Conservation (phyloP, 2,797 vertebrate genomes). For the Kryptolebias ocellatus region DNA sequence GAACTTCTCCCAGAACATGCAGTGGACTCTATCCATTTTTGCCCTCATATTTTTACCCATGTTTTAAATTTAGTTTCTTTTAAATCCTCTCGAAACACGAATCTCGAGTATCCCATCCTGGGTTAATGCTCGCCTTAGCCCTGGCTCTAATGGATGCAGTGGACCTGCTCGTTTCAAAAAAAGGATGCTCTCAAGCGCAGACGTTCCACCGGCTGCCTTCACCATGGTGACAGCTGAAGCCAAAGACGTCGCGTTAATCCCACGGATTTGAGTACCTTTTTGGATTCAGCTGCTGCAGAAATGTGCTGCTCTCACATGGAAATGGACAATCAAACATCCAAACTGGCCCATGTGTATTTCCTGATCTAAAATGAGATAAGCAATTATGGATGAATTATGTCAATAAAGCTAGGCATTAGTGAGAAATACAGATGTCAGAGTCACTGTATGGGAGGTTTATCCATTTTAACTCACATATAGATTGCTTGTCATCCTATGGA, state of each 20-base stretch:
- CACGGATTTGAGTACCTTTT: constrained; percentile 64
- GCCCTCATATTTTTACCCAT: background rate
- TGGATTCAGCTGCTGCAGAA: constrained; percentile 42
- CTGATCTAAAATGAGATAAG: background rate
- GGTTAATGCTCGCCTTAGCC: constrained; percentile 49
- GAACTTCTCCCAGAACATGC: background rate
- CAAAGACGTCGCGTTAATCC: constrained; percentile 73
- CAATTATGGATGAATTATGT: constrained; percentile 1
- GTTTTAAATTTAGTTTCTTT: constrained; percentile 1
- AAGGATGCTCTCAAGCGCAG: constrained; percentile 46
- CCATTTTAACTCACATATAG: constrained; percentile 23
- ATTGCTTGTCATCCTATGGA: constrained; percentile 8
- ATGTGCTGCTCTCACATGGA: constrained; percentile 48
- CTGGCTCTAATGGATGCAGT: constrained; percentile 46
- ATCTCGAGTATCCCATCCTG: constrained; percentile 45
- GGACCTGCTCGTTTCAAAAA: constrained; percentile 46
- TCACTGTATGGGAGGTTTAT: constrained; percentile 3
- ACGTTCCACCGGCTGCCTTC: constrained; percentile 69
- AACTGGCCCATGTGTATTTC: constrained; percentile 2
- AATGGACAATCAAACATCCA: constrained; percentile 5
- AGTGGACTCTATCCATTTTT: constrained; percentile 1
- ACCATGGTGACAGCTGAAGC: constrained; percentile 78
- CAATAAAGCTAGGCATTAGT: constrained; percentile 1
- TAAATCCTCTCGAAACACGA: background rate
- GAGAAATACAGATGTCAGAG: constrained; percentile 24